Evolutionary conservation across 2,888 invertebrate species (phyloP).

Genomic region (Acrocera orbiculus): DNA sequence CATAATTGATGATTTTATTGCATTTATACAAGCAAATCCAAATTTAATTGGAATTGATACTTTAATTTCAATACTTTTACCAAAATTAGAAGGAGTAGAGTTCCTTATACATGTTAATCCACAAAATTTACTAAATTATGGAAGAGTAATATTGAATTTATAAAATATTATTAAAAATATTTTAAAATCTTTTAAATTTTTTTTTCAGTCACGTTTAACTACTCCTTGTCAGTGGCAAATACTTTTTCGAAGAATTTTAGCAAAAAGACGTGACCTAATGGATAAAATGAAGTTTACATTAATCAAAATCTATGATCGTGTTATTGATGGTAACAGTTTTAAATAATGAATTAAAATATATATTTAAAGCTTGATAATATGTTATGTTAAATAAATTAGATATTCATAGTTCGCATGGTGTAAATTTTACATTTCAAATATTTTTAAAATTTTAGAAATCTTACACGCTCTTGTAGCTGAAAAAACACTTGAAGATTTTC

Average conservation of each 20-base stretch:
- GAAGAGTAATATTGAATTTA: too few relatives aligned
- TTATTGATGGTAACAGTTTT: constrained; percentile 8
- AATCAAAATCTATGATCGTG: constrained; percentile 5
- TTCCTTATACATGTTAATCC: constrained; percentile 42
- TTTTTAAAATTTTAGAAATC: constrained; percentile 17
- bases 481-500: constrained; percentile 25
- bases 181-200: constrained; percentile 2
- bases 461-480: constrained; percentile 24
- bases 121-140: constrained; percentile 43
- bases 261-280: constrained; percentile 21
- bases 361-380: too few relatives aligned
- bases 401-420: too few relatives aligned
- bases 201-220: constrained; percentile 24
- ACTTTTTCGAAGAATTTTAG: constrained; percentile 24
- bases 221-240: constrained; percentile 28
- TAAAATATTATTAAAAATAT: not conserved
- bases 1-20: constrained; percentile 40
- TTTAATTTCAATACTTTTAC: constrained; percentile 34
- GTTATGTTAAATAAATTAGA: too few relatives aligned
- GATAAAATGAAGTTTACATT: not conserved
- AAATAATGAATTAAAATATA: not conserved
- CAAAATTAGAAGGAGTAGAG: constrained; percentile 34
- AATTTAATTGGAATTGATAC: constrained; percentile 36
- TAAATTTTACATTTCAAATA: not conserved
- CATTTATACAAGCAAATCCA: constrained; percentile 40